Conservation (phyloP, 2,797 vertebrate genomes). For the Galagoides demidoff region DNA sequence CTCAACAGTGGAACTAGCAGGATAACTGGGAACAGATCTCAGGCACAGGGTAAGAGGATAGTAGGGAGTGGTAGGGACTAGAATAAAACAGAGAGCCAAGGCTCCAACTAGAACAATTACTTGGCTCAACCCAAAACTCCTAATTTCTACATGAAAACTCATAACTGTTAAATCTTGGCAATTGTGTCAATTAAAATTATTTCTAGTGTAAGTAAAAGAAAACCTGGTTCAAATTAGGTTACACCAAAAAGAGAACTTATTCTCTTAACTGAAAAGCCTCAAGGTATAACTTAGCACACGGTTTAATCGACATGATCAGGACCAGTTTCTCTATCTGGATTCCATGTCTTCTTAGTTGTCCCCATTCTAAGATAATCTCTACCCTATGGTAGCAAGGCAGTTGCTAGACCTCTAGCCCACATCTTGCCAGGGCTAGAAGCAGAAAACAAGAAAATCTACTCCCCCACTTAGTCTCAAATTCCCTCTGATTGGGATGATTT, state of each 20-base stretch:
- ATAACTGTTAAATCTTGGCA: not conserved
- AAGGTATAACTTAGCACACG: not conserved
- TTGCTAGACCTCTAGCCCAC: not conserved
- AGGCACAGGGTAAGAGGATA: not conserved
- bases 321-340: not conserved
- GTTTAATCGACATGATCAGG: not conserved
- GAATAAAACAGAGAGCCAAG: not conserved
- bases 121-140: not conserved
- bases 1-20: not conserved
- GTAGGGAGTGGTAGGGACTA: not conserved
- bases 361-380: not conserved
- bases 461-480: not conserved
- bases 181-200: slow-evolving; percentile 8
- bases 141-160: not conserved
- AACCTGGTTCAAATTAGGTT: not conserved
- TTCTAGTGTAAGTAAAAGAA: slow-evolving; percentile 42
- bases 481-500: not conserved
- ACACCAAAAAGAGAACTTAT: not conserved
- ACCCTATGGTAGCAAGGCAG: not conserved
- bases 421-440: not conserved
- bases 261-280: slow-evolving; percentile 13
- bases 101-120: not conserved
- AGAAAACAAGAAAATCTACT: not conserved
- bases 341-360: not conserved
- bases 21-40: not conserved